These are phyloP conservation scores for Takifugu rubripes DNA, from an alignment of 2,797 vertebrate genomes.

Conservation along the genomic window DNA sequence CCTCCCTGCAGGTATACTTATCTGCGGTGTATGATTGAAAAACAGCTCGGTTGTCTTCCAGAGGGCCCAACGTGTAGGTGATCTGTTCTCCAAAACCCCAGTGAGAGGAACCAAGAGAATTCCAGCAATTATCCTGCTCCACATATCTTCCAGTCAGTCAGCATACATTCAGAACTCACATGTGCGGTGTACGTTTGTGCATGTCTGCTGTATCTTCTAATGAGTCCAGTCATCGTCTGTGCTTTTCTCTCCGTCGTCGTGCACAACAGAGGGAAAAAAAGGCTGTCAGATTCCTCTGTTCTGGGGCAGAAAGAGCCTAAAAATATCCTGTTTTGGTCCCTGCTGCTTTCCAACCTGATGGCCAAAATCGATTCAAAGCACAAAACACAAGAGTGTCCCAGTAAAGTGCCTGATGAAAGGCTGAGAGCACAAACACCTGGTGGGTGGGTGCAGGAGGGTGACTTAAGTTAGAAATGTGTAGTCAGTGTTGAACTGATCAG, in stretches of 20 bases:
- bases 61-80: conserved; percentile 76
- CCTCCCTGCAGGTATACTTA: conserved; percentile 80
- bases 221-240: not conserved
- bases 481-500: too few relatives aligned
- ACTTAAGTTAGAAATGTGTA: not conserved
- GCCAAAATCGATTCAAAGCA: conserved; percentile 36
- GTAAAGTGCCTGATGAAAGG: conserved; percentile 48
- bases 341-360: conserved; percentile 4
- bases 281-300: conserved; percentile 1
- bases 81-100: conserved; percentile 20
- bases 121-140: not conserved
- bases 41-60: conserved; percentile 84
- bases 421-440: conserved; percentile 43
- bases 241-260: not conserved
- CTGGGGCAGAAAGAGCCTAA: conserved; percentile 21
- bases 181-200: conserved; percentile 13
- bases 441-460: too few relatives aligned
- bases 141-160: not conserved
- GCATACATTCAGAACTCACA: conserved; percentile 3
- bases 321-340: not conserved
- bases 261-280: not conserved
- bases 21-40: conserved; percentile 87
- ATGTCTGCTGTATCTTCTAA: conserved; percentile 18
- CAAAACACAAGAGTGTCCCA: conserved; percentile 12
- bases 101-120: not conserved